phyloP scores from a whole-genome alignment of 2,113 vertebrate genomes.

The Hippopotamus amphibius region DNA sequence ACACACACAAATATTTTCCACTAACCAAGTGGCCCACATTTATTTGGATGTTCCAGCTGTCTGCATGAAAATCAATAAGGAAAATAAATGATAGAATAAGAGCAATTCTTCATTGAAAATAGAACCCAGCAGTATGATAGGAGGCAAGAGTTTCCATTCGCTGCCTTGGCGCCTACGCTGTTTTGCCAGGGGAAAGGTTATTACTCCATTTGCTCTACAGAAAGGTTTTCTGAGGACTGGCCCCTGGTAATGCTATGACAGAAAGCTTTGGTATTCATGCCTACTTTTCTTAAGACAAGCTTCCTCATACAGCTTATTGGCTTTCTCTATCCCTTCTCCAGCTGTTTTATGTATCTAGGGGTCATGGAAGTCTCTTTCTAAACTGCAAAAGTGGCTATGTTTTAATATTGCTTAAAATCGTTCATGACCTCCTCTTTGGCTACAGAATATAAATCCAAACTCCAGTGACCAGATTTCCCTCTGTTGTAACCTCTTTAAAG shows the following conservation, averaged over 20 bases:
- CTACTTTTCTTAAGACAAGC: not conserved
- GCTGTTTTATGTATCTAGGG: not conserved
- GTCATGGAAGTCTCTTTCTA: not conserved
- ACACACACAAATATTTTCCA: not conserved
- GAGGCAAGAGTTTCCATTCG: not conserved
- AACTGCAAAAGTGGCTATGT: not conserved
- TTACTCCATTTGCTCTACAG: not conserved
- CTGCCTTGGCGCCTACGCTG: not conserved
- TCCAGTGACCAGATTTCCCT: not conserved
- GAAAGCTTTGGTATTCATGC: not conserved
- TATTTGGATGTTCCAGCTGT: constrained; percentile 54
- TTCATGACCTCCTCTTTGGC: not conserved
- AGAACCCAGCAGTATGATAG: not conserved
- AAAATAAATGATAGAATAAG: constrained; percentile 46
- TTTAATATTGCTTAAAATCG: constrained; percentile 10
- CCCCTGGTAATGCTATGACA: not conserved
- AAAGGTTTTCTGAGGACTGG: not conserved
- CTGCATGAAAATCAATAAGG: constrained; percentile 52
- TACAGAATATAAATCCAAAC: not conserved
- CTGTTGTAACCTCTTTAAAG: not conserved
- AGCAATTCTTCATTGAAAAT: constrained; percentile 27
- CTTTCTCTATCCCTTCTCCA: not conserved
- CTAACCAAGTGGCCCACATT: not conserved
- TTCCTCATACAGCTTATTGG: not conserved
- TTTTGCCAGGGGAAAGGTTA: not conserved